Evolutionary conservation across 2,113 vertebrate genomes (phyloP).

Genomic region (Nicator chloris): DNA sequence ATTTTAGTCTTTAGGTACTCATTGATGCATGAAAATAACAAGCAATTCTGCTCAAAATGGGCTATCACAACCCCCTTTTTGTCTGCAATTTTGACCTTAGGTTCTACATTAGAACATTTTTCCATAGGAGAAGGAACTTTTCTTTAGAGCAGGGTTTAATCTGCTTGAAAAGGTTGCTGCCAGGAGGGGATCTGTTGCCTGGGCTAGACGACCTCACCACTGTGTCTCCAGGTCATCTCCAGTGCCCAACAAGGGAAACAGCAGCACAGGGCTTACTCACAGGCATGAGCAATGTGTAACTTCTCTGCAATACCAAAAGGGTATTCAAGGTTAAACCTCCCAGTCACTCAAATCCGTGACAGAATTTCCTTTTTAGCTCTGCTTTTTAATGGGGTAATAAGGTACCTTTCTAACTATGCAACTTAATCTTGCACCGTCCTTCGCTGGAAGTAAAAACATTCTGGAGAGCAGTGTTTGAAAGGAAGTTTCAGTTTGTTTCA

Average conservation of each 20-base stretch:
- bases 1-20: not conserved
- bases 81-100: not conserved
- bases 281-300: fast-evolving
- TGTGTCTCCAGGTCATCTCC: not conserved
- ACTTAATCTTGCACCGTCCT: not conserved
- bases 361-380: not conserved
- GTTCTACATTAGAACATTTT: not conserved
- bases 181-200: not conserved
- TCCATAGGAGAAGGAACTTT: not conserved
- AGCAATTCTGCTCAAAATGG: not conserved
- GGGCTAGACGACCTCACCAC: not conserved
- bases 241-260: not conserved
- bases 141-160: not conserved
- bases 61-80: not conserved
- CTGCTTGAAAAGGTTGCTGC: not conserved
- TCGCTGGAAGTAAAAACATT: not conserved
- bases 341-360: not conserved
- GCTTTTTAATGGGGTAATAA: not conserved
- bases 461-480: not conserved
- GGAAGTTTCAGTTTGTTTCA: not conserved
- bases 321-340: not conserved
- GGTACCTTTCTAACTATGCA: not conserved
- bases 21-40: not conserved
- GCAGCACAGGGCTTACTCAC: not conserved
- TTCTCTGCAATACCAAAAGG: not conserved